These are phyloP conservation scores for Chaetoderma sp. DNA, from an alignment of 2,888 invertebrate species.

Conservation along the genomic window DNA sequence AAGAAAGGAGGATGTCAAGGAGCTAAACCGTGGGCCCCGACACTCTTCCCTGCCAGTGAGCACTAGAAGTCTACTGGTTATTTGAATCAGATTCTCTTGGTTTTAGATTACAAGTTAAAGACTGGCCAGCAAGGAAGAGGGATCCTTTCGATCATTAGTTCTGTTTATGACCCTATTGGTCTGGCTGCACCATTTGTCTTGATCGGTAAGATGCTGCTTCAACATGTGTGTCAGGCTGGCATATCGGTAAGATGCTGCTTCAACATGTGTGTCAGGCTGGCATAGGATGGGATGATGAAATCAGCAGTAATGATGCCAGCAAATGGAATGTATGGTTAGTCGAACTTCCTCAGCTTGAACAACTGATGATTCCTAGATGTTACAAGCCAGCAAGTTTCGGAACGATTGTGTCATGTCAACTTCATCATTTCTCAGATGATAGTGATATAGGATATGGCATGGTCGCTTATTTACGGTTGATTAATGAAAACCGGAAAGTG, in stretches of 20 bases:
- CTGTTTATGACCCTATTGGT: neutral
- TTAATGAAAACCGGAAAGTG: neutral
- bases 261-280: neutral
- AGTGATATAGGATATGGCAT: neutral
- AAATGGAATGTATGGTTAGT: neutral
- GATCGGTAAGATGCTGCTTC: neutral
- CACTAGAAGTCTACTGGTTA: neutral
- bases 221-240: neutral
- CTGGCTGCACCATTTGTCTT: neutral
- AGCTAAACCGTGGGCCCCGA: constrained; percentile 7
- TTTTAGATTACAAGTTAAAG: neutral
- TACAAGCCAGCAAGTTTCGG: neutral
- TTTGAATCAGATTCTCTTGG: neutral
- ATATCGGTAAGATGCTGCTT: neutral
- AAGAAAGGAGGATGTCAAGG: constrained; percentile 1
- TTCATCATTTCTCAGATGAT: neutral
- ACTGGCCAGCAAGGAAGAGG: too few species aligned
- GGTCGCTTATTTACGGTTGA: neutral
- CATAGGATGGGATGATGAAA: constrained; percentile 1
- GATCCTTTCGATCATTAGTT: neutral
- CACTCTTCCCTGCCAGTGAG: neutral
- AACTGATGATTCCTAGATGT: neutral
- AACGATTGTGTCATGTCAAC: neutral
- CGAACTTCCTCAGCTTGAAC: neutral
- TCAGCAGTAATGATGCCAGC: neutral